A percentile compares a stretch with the other conserved stretches of the same genome.
phyloP scores from a whole-genome alignment of 2,797 vertebrate species.

The Sebastes steindachneri region DNA sequence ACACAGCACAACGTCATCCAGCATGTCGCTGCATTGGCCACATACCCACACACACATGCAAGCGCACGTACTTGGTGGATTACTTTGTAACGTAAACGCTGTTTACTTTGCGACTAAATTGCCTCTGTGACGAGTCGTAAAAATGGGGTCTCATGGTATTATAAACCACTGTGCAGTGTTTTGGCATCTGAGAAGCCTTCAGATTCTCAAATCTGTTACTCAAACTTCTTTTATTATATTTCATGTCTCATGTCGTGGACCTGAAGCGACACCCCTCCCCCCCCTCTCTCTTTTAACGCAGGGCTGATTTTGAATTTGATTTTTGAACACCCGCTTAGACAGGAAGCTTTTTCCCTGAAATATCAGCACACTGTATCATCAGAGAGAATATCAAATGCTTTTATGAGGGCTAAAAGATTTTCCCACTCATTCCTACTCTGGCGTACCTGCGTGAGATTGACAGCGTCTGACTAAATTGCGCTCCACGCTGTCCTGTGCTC shows the following conservation, averaged over 20 bases:
- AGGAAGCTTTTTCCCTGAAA: slow-evolving; percentile 25
- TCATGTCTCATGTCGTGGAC: not conserved
- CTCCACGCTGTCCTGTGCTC: slow-evolving; percentile 33
- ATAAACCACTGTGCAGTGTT: not conserved
- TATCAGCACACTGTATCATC: slow-evolving; percentile 11
- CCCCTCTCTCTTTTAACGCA: not conserved
- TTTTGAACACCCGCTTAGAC: slow-evolving; percentile 11
- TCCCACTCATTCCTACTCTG: slow-evolving; percentile 33
- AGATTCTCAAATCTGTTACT: not conserved
- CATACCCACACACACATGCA: no score
- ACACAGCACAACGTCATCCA: no score
- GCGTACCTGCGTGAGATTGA: slow-evolving; percentile 52
- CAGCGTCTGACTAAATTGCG: slow-evolving; percentile 44
- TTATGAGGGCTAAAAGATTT: slow-evolving; percentile 31
- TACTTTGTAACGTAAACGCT: not conserved
- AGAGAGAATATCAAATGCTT: slow-evolving; percentile 26
- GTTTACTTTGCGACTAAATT: not conserved
- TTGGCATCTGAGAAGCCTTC: not conserved
- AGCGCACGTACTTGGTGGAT: no score
- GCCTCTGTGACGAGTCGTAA: not conserved
- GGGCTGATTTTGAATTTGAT: not conserved
- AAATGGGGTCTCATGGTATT: not conserved
- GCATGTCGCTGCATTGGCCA: no score
- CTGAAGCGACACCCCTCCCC: not conserved
- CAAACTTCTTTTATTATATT: not conserved